Base-by-base conservation (phyloP, 2,797 vertebrate genomes). In the Ara ararauna region DNA sequence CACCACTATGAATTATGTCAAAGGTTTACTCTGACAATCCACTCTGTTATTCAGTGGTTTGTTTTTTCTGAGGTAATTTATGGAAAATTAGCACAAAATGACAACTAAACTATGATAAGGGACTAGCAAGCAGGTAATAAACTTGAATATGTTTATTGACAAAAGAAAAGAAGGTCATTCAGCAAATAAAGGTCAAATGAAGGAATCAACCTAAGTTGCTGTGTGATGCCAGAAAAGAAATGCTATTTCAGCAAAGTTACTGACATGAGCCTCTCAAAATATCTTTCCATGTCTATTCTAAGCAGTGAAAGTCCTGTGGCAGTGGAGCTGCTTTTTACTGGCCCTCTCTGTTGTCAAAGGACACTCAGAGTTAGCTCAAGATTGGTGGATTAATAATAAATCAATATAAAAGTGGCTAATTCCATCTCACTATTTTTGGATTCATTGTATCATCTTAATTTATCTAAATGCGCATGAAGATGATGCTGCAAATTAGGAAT, bases 41-140 rank as follows among this genome's bases (percentile, higher is more conserved):
- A 20, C 87, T 93, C 50, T 89, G 53, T 89, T 96, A 96, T 89
- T 91, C 90, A 96, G 36, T 94, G 32, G n/a, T 93, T 92, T 95
- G 74, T 0, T 94, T 96, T 97, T 89, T 62, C 73, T 92, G 40
- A 85, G 71, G 53, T 96, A 97, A 97, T 97, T 97, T 96, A 97
- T 97, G 89, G 93, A 94, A 97, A 97, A 97, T 93, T 97, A 97
- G 85, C 96, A 96, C 50, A 94, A 97, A 97, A 95, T 90, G 68
- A 97, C 73, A 96, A 77, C 62, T 72, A 76, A 40, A 36, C 62
- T 92, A 81, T 77, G 36, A 61, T 48, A 17, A 94, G 96, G 62
- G 90, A 95, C 97, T 97, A 91, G 68, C 60, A 96, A 97, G 61
- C 29, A 95, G 83, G 88, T 90, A 89, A 97, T 95, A 95, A 97